Evolutionary conservation across 2,113 vertebrate species (phyloP).

Genomic region (Notothenia rossii): DNA sequence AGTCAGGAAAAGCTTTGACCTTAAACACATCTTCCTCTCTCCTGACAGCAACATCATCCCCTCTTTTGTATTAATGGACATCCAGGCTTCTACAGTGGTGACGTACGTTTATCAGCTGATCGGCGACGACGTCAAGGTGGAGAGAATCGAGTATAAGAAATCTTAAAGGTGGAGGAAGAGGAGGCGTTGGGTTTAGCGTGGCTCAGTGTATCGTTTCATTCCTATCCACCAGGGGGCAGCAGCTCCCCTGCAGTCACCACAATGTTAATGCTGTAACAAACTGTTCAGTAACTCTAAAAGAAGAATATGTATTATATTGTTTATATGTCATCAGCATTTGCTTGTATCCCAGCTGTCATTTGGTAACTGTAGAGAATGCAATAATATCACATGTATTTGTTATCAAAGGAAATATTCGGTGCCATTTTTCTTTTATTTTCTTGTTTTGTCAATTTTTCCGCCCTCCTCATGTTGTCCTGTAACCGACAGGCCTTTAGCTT

Average conservation of each 20-base stretch:
- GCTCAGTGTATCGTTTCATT: conserved; percentile 78
- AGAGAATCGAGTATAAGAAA: conserved; percentile 99
- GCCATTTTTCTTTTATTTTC: conserved; percentile 60
- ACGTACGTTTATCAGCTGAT: conserved; percentile 99
- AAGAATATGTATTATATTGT: conserved; percentile 77
- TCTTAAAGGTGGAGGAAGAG: conserved; percentile 81
- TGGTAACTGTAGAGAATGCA: conserved; percentile 67
- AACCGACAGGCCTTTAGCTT: conserved; percentile 50
- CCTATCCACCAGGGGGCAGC: conserved; percentile 73
- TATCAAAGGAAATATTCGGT: conserved; percentile 65
- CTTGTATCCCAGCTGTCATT: conserved; percentile 59
- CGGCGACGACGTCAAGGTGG: conserved; percentile 98
- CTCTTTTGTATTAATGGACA: conserved; percentile 99
- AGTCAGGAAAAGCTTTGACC: neutral
- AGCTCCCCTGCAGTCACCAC: conserved; percentile 45
- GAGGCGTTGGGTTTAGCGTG: conserved; percentile 9
- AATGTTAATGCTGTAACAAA: conserved; percentile 65
- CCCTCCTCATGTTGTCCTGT: conserved; percentile 42
- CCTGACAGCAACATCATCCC: conserved; percentile 95
- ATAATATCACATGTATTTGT: conserved; percentile 69
- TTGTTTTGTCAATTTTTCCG: conserved; percentile 9
- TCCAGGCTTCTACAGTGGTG: conserved; percentile 98
- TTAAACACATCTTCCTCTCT: conserved; percentile 37
- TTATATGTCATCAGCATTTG: conserved; percentile 74
- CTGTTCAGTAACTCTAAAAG: conserved; percentile 55